Evolutionary conservation across 1,140 invertebrate genomes (phyloP), one percentile per base, ranked within the genome.

Genomic region (Monomorium pharaonis): DNA sequence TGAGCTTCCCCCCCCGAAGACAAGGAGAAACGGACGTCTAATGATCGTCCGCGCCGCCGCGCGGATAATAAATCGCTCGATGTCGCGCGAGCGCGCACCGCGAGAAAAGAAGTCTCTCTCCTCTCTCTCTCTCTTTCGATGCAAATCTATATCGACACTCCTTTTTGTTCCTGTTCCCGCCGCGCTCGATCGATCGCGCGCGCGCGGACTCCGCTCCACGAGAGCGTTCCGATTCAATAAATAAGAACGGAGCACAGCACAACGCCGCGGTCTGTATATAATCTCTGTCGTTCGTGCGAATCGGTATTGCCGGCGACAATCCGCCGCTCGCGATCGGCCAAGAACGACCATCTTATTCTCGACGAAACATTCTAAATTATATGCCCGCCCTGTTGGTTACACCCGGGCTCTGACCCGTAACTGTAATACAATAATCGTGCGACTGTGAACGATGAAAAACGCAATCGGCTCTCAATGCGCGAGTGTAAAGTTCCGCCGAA

Each of bases 141-240:
- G 77, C 77, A 70, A 70, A 69, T 80, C 77, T 21, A 56, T 21
- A 56, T 27, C 49, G 49, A 44, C 62, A n/a, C 16, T 27, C 33
- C 10, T 70, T 54, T 27, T 69, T 37, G 33, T 42, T 80, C 30
- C 21, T 51, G 30, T 37, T 37, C 21, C 10, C 42, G 16, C n/a
- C 62, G 44, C 76, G 56, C 18, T 75, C 58, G 70, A 86, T 85
- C 56, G 87, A 85, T 60, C 62, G n/a, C n/a, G n/a, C n/a, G n/a
- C n/a, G n/a, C n/a, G n/a, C n/a, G 51, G 63, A 58, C 54, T 63
- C 24, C 72, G 37, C 37, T 37, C 37, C 87, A 51, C 18, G 49
- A 21, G 63, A 88, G 60, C 76, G 87, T 88, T 84, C 80, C 86
- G 80, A 88, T 88, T 78, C 87, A 84, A 87, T 88, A 88, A 88